Conservation (phyloP, 2,888 invertebrate species). For the Lobophora halterata region DNA sequence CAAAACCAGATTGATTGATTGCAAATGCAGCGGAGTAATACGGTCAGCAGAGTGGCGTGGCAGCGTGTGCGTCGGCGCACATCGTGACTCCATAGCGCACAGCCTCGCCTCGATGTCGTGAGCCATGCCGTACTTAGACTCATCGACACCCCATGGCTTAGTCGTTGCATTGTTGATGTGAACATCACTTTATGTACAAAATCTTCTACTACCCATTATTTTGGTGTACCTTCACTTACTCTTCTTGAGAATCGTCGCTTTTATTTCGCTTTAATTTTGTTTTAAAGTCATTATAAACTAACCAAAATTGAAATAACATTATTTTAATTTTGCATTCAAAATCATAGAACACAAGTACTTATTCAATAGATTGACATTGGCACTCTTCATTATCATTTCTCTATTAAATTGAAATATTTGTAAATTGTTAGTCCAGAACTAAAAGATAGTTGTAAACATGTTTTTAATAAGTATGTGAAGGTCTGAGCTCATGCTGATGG, state of each 20-base stretch:
- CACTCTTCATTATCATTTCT: conserved; percentile 53
- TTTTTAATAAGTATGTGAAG: conserved; percentile 53
- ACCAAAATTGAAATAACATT: conserved; percentile 49
- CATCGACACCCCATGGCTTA: conserved; percentile 73
- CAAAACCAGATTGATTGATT: conserved; percentile 9
- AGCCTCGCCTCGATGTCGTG: conserved; percentile 64
- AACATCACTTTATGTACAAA: conserved; percentile 42
- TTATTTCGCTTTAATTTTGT: conserved; percentile 37
- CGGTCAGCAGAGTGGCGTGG: conserved; percentile 48
- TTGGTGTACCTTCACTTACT: conserved; percentile 62
- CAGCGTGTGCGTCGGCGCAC: conserved; percentile 50
- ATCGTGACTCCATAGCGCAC: conserved; percentile 56
- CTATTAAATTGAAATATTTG: conserved; percentile 19
- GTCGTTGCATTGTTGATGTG: conserved; percentile 72
- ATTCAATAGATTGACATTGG: conserved; percentile 67
- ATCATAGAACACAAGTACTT: conserved; percentile 48
- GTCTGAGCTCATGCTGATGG: conserved; percentile 48
- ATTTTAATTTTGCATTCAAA: conserved; percentile 55
- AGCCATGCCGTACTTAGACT: conserved; percentile 67
- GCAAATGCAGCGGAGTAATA: conserved; percentile 1
- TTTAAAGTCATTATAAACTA: conserved; percentile 64
- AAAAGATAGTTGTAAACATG: conserved; percentile 27
- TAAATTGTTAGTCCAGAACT: conserved; percentile 27
- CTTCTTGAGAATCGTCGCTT: conserved; percentile 55
- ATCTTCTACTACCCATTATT: conserved; percentile 42